Conservation (phyloP, 2,797 vertebrate species). For the Fistularia tabacaria region DNA sequence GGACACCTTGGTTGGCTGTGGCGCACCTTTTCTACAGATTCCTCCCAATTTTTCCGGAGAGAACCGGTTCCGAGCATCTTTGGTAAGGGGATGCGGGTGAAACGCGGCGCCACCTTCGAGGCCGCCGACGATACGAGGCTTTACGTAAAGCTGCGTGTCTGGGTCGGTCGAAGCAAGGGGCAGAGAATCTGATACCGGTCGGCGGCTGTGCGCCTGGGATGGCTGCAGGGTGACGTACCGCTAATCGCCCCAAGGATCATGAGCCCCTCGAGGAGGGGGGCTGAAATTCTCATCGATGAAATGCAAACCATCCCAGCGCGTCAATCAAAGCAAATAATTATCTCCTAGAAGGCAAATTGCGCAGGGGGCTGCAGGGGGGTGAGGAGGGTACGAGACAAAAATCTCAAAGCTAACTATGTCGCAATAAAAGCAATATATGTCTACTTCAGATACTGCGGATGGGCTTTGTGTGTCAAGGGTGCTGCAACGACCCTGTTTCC, state of each 20-base stretch:
- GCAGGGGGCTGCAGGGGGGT: conserved; percentile 11
- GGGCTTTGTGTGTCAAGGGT: too few species aligned
- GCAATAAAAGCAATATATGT: too few species aligned
- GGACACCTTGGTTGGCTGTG: conserved; percentile 15
- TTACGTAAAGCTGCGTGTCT: conserved; percentile 38
- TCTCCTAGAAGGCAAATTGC: conserved; percentile 33
- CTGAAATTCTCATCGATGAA: conserved; percentile 72
- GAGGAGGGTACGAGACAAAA: not conserved
- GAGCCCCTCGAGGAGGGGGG: conserved; percentile 46
- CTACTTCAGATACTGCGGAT: too few species aligned
- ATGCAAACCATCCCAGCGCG: conserved; percentile 69
- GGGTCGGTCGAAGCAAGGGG: conserved; percentile 55
- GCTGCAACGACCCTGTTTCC: too few species aligned
- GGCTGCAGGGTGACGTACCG: conserved; percentile 68
- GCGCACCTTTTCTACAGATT: not conserved
- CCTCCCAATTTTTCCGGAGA: not conserved
- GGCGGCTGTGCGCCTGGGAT: conserved; percentile 55
- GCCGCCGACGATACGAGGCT: conserved; percentile 7
- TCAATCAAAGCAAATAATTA: conserved; percentile 63
- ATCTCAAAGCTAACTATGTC: not conserved
- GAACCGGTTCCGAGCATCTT: too few species aligned
- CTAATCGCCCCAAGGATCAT: conserved; percentile 68
- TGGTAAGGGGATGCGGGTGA: too few species aligned
- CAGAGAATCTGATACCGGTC: conserved; percentile 70
- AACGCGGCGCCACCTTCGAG: too few species aligned